phyloP scores from a whole-genome alignment of 2,888 invertebrate genomes.

The Harpalus rufipes region DNA sequence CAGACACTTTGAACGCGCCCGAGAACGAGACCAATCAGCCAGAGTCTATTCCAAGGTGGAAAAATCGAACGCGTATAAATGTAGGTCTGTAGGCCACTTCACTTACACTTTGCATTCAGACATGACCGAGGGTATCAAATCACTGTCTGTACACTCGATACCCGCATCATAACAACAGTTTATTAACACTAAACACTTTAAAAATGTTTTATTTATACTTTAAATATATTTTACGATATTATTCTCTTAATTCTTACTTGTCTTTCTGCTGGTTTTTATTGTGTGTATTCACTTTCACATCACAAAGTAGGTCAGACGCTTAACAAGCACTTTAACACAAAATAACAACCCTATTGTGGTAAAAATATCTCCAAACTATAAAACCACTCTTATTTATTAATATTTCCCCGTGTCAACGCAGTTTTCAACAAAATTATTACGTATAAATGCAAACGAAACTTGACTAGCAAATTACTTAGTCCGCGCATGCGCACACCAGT shows the following conservation, averaged over 20 bases:
- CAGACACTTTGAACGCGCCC: conserved; percentile 70
- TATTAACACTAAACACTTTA: conserved; percentile 17
- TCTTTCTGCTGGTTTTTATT: conserved; percentile 50
- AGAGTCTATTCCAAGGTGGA: conserved; percentile 76
- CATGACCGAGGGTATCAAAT: conserved; percentile 78
- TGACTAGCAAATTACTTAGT: conserved; percentile 63
- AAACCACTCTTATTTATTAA: conserved; percentile 27
- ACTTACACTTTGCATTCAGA: conserved; percentile 90
- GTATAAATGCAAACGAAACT: conserved; percentile 66
- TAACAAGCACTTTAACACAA: conserved; percentile 1
- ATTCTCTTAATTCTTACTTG: not conserved
- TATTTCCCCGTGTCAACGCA: conserved; percentile 51
- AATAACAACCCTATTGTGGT: not conserved
- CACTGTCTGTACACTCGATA: not conserved
- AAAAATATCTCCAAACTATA: not conserved
- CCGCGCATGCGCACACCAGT: conserved; percentile 46
- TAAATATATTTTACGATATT: not conserved
- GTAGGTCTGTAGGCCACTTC: conserved; percentile 94
- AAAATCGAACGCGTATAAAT: conserved; percentile 85
- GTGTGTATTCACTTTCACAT: conserved; percentile 64
- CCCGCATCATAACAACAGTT: not conserved
- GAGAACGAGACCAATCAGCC: not conserved
- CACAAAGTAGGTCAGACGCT: conserved; percentile 65
- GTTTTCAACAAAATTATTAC: conserved; percentile 61
- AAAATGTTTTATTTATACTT: not conserved